Evolutionary conservation across 2,797 vertebrate genomes (phyloP), one percentile per base, ranked within the genome.

Genomic region (Eleutherodactylus coqui): DNA sequence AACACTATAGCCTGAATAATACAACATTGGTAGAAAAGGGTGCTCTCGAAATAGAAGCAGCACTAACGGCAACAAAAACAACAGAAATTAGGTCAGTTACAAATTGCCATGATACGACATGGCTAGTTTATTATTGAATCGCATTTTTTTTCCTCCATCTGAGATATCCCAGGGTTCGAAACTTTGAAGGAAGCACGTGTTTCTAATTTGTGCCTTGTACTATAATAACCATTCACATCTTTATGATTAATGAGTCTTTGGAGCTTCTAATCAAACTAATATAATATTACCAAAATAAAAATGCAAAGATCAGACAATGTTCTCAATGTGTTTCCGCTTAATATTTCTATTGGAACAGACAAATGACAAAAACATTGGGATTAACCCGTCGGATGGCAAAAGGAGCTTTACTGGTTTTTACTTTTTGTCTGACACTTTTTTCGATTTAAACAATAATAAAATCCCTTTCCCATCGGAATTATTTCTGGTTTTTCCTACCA

Each of bases 1-100:
- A 92, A 93, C 92, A 93, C 94, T 93, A 94, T 91, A 91, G 91
- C 92, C 82, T 92, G 92, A 94, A 94, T 94, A 93, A 93, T 92
- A 88, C 91, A 93, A 93, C 94, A 93, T 93, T 90, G 90, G 88
- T 91, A 80, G 92, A 92, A 93, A 94, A 93, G 91, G 92, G 90
- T 91, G 80, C 91, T 89, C 91, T 90, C 89, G 90, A 91, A 91
- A 92, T 89, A 89, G 88, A 93, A 89, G 88, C 86, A 87, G 90
- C 38, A 62, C 11, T 43, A n/a, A 79, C 67, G 24, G 51, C 67
- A 79, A 51, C 36, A 60, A n/a, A 79, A 70, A 85, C 45, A 83
- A 73, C 55, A 75, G 55, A 75, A 67, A 80, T 73, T 19, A 80
- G 67, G 75, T 76, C 53, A 84, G 7, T 84, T 72, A 84, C 69